A percentile compares a stretch with the other conserved stretches of the same genome.
Conservation (phyloP, 2,888 invertebrate genomes). For the Phasia obesa region DNA sequence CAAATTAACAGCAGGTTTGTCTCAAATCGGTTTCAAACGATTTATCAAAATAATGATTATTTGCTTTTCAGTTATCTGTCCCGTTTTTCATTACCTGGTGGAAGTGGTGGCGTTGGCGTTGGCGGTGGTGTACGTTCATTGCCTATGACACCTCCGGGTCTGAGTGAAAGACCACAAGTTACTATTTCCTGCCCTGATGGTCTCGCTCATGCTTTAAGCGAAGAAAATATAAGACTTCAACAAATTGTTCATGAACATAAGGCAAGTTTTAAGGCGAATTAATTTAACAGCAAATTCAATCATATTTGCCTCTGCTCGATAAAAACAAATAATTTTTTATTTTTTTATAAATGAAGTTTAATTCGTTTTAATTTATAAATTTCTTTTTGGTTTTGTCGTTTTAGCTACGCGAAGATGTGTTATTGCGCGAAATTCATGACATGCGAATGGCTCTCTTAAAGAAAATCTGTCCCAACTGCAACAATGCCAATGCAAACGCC, state of each 20-base stretch:
- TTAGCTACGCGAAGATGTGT: constrained; percentile 89
- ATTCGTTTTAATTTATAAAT: too few relatives aligned
- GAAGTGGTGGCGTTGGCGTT: too few relatives aligned
- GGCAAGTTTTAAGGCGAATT: constrained; percentile 83
- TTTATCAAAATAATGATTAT: neutral
- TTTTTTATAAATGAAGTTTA: too few relatives aligned
- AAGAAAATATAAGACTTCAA: constrained; percentile 86
- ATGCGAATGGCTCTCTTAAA: constrained; percentile 88
- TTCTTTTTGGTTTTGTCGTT: constrained; percentile 4
- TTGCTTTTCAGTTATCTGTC: constrained; percentile 75
- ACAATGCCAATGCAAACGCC: constrained; percentile 83
- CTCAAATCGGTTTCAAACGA: neutral
- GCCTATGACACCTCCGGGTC: constrained; percentile 84
- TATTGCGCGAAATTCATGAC: constrained; percentile 90
- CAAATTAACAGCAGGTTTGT: constrained; percentile 77
- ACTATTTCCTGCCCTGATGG: constrained; percentile 82
- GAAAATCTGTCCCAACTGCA: constrained; percentile 85
- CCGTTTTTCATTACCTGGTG: constrained; percentile 79
- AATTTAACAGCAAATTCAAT: too few relatives aligned
- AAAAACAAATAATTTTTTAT: neutral
- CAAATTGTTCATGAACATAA: constrained; percentile 92
- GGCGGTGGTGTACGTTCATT: constrained; percentile 79
- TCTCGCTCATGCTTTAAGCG: constrained; percentile 82
- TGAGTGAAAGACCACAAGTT: constrained; percentile 80
- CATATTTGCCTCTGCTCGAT: too few relatives aligned